These are phyloP conservation scores for Leptodactylus fallax DNA, from an alignment of 2,797 vertebrate genomes.

Conservation along the genomic window DNA sequence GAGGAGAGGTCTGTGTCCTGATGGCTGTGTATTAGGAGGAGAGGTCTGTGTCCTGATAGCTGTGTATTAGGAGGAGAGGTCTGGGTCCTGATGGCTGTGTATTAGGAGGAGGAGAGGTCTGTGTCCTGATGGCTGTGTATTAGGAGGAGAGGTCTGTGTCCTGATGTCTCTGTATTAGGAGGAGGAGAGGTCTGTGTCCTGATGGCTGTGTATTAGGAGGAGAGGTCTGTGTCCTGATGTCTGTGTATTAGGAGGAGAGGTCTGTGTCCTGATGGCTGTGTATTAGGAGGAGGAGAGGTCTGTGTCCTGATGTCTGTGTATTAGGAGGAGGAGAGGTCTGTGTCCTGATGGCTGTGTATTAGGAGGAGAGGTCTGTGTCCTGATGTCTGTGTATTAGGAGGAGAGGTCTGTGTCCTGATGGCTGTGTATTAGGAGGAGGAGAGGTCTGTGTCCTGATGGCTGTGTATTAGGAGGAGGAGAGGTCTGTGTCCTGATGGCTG, in stretches of 20 bases:
- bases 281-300: neutral
- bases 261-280: neutral
- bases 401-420: no score
- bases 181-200: no score
- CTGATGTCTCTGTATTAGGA: no score
- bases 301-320: neutral
- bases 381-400: neutral
- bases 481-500: neutral
- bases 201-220: neutral
- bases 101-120: neutral
- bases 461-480: neutral
- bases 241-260: slow-evolving; percentile 16
- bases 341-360: slow-evolving; percentile 6
- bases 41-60: no score
- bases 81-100: no score
- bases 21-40: no score
- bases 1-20: no score
- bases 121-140: no score
- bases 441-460: no score
- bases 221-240: neutral
- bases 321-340: neutral
- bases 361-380: neutral
- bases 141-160: no score
- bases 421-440: no score
- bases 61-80: no score